Conservation (phyloP, 2,888 invertebrate genomes). For the Chrysotoxum bicinctum region DNA sequence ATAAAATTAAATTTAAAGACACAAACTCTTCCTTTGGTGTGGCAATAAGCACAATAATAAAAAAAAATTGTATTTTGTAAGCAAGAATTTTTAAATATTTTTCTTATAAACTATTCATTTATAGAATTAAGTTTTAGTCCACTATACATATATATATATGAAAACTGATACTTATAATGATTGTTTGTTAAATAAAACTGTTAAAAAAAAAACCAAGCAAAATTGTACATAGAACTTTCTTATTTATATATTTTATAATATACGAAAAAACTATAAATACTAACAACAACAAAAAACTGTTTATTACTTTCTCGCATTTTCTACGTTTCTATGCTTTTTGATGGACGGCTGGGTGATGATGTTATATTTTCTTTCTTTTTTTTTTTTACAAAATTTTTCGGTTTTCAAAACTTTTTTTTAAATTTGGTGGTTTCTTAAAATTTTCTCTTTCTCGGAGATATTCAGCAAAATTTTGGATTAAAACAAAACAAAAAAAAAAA, state of each 20-base stretch:
- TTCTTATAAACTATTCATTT: conserved; percentile 57
- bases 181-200: conserved; percentile 58
- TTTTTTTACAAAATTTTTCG: background rate
- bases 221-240: conserved; percentile 70
- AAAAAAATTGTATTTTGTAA: conserved; percentile 50
- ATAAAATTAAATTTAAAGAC: conserved; percentile 35
- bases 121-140: conserved; percentile 66
- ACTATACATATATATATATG: conserved; percentile 48
- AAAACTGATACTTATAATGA: conserved; percentile 56
- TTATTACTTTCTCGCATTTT: conserved; percentile 57
- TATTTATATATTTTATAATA: conserved; percentile 63
- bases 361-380: background rate
- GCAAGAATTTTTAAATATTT: conserved; percentile 53
- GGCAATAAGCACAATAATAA: conserved; percentile 65
- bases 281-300: conserved; percentile 59
- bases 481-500: conserved; percentile 13
- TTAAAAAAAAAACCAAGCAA: conserved; percentile 59
- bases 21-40: conserved; percentile 55
- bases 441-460: conserved; percentile 34
- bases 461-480: conserved; percentile 40
- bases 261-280: conserved; percentile 59
- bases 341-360: conserved; percentile 36
- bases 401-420: conserved; percentile 2
- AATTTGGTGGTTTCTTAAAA: conserved; percentile 52
- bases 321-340: conserved; percentile 56